Base-by-base conservation (phyloP, 2,888 invertebrate genomes). In the Zygogramma bicolorata region DNA sequence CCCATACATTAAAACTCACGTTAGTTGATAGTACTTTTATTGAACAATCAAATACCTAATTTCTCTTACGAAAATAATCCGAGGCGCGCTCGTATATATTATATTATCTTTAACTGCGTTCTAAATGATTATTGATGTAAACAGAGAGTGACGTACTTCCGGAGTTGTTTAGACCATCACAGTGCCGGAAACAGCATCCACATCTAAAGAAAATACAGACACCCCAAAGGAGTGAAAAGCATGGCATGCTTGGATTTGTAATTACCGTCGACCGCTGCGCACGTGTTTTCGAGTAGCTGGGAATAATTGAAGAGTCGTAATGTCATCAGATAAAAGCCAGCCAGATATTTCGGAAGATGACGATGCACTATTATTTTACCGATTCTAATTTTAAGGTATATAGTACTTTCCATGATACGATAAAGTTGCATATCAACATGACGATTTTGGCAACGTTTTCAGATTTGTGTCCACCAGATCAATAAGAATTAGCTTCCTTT, bases 61-160 rank as follows among this genome's bases (percentile, higher is more conserved):
- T 84, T 84, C 82, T 82, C 82, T 83, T 83, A 84, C 75, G 80
- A 84, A 85, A 85, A 85, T 85, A 85, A 85, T 84, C 85, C 81
- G 78, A 78, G 76, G 74, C 42, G 75, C 72, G 75, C 77, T 71
- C 78, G 78, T 80, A 77, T 82, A 80, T 82, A 83, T 84, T 82
- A 80, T 82, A 83, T 84, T 85, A 83, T 82, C 81, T 85, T 85
- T 85, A 85, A 85, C 84, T 84, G 84, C 84, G 81, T 82, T 83
- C 83, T 84, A 84, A 85, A 82, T 80, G 83, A 79, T 81, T 83
- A 84, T 84, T 82, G 82, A 79, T 80, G 81, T 83, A 82, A 83
- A 82, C 82, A 83, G 79, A 77, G 78, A 81, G 78, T 79, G 81
- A 81, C 81, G 83, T 79, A 81, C 81, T 83, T 84, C 84, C 84